Conservation (phyloP, 2,888 invertebrate species). For the Drosophila setosimentum region DNA sequence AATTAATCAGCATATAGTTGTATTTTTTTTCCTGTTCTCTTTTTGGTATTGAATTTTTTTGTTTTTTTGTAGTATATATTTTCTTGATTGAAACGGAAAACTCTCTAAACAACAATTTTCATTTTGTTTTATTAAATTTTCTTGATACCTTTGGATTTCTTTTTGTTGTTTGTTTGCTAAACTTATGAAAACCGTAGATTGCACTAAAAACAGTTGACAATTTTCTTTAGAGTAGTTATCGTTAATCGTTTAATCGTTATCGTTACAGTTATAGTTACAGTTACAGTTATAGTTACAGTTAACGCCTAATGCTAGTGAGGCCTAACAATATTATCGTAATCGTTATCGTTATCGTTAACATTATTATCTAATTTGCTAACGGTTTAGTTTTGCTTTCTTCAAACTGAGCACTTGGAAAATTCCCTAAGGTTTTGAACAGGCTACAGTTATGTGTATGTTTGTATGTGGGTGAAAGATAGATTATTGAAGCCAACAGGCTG, state of each 20-base stretch:
- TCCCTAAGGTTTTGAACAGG: conserved; percentile 66
- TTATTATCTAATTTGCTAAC: conserved; percentile 35
- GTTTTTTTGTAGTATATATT: conserved; percentile 3
- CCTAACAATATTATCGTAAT: conserved; percentile 40
- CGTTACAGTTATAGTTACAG: conserved; percentile 49
- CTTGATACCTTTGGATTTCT: conserved; percentile 27
- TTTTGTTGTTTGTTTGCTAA: conserved; percentile 57
- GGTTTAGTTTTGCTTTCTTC: conserved; percentile 41
- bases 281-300: conserved; percentile 41
- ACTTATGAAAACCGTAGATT: conserved; percentile 81
- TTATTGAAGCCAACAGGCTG: neutral
- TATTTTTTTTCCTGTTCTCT: neutral
- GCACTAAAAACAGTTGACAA: conserved; percentile 78
- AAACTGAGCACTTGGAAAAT: conserved; percentile 72
- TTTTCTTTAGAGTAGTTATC: conserved; percentile 52
- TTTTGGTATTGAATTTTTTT: conserved; percentile 10
- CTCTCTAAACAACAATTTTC: conserved; percentile 64
- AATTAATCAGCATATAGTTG: conserved; percentile 38
- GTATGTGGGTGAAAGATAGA: conserved; percentile 4
- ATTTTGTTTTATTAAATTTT: conserved; percentile 12
- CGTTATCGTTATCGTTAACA: conserved; percentile 40
- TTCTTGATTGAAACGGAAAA: conserved; percentile 70
- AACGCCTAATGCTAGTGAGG: conserved; percentile 50
- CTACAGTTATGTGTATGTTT: conserved; percentile 31
- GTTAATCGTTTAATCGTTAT: conserved; percentile 47